These are phyloP conservation scores for Neomonachus schauinslandi DNA, from an alignment of 2,113 vertebrate genomes.

Conservation along the genomic window DNA sequence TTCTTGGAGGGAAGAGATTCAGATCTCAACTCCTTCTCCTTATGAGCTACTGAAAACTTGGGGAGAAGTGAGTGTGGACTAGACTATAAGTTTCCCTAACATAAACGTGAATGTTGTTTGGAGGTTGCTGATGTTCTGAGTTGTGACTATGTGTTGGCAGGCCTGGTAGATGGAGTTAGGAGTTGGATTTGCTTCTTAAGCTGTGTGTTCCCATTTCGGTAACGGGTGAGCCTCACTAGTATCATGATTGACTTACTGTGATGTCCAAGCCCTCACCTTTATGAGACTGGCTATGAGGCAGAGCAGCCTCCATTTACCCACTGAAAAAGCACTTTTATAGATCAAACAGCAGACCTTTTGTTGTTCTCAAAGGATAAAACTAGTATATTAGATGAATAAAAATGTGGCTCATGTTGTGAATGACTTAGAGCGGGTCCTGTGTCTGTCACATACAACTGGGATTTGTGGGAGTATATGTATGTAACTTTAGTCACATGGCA, in stretches of 20 bases:
- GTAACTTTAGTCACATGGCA: neutral
- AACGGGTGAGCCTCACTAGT: neutral
- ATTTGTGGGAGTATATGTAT: neutral
- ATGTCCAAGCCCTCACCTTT: neutral
- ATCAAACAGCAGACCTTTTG: neutral
- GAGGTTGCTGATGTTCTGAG: neutral
- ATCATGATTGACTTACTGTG: neutral
- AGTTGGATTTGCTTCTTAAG: neutral
- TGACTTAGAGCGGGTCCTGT: neutral
- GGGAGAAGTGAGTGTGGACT: neutral
- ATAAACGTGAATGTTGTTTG: neutral
- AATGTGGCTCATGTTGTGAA: neutral
- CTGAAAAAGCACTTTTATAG: neutral
- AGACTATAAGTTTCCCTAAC: neutral
- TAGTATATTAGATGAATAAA: neutral
- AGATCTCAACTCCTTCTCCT: neutral
- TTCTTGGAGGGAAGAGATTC: neutral
- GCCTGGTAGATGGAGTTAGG: too few species aligned
- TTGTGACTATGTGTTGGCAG: neutral
- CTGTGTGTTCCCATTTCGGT: neutral
- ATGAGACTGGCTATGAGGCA: neutral
- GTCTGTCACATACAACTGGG: neutral
- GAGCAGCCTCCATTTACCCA: neutral
- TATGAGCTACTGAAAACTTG: neutral
- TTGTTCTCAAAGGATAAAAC: conserved; percentile 28